Base-by-base conservation (phyloP, 2,113 vertebrate genomes). In the Ceyx cyanopectus region DNA sequence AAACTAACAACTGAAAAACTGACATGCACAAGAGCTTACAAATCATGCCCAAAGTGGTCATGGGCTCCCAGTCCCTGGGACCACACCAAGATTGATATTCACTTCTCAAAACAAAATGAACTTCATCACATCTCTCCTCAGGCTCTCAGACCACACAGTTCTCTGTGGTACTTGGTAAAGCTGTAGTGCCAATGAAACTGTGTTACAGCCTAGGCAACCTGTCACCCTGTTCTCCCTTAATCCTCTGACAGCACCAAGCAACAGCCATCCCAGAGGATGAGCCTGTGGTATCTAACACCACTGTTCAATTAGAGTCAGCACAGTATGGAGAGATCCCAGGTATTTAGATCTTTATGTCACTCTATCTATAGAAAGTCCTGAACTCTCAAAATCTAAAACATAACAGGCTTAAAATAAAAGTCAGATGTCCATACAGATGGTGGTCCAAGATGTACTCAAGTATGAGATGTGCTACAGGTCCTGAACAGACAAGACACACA, bases 71-170 rank as follows among this genome's bases (percentile, higher is more conserved):
- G 53, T 24, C 48, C 37, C 30, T 34, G 30, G 41, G 53, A 63
- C 4, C 19, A 32, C 43, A 68, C 5, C 14, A 61, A 65, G 60
- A 57, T 29, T 0, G 0, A n/a, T 46, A 80, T 7, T 50, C n/a
- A 29, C 21, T 23, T 26, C 51, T 80, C 27, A 73, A 87, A 88
- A 76, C 6, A 17, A 60, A 56, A 29, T 12, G 18, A 17, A 19
- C 85, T 46, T 60, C 67, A 70, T 61, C 45, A 41, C 1, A 1
- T 3, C 14, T 50, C 63, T 34, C 41, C 37, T 56, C 43, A 43
- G 26, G 23, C 41, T 67, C 32, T 40, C 14, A 51, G 6, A 19
- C 43, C 37, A 34, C 56, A 8, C 6, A 3, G 0, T 2, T 9
- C 21, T 24, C 54, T 12, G 29, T 1, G 3, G 21, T 3, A 7